Evolutionary conservation across 2,113 vertebrate species (phyloP).

Genomic region (Gallinago media): DNA sequence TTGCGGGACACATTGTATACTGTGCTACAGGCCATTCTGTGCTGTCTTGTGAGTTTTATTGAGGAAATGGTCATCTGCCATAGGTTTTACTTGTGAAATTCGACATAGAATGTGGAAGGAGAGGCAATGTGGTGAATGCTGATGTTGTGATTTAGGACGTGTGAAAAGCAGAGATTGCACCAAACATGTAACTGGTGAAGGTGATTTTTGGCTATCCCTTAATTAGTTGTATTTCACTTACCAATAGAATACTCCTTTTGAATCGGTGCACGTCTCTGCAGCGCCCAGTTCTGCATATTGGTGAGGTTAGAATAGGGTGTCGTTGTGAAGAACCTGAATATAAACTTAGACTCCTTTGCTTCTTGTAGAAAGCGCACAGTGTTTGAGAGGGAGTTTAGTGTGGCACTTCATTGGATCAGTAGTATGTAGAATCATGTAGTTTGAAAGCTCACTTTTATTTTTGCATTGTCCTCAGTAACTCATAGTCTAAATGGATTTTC

Average conservation of each 20-base stretch:
- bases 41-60: not conserved
- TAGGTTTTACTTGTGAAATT: not conserved
- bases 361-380: not conserved
- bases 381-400: not conserved
- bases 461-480: not conserved
- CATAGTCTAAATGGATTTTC: not conserved
- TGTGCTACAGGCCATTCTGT: not conserved
- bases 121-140: not conserved
- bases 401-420: not conserved
- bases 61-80: not conserved
- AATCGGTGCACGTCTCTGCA: not conserved
- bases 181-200: not conserved
- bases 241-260: not conserved
- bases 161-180: not conserved
- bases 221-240: not conserved
- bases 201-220: not conserved
- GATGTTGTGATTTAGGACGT: not conserved
- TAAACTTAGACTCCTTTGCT: not conserved
- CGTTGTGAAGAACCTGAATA: not conserved
- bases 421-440: not conserved
- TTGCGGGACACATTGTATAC: accelerated
- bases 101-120: not conserved
- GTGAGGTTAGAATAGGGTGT: not conserved
- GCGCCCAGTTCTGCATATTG: not conserved
- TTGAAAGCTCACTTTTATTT: not conserved